Conservation (phyloP, 2,888 invertebrate genomes). For the Ectemnius lituratus region DNA sequence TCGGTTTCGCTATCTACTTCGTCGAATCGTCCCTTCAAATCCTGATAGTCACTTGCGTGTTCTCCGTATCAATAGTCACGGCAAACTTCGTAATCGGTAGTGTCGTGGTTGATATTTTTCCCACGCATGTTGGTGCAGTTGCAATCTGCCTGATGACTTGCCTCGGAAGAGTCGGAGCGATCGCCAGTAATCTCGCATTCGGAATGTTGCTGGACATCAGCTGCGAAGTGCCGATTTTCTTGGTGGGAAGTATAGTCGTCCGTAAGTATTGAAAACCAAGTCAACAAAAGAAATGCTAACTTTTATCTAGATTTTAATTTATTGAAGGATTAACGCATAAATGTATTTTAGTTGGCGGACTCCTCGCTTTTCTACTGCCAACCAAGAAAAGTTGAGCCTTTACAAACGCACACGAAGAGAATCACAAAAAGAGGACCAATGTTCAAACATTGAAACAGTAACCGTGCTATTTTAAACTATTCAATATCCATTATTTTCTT, state of each 20-base stretch:
- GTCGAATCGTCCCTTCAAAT: slow-evolving; percentile 80
- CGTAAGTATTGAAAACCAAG: slow-evolving; percentile 74
- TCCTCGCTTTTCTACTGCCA: slow-evolving; percentile 41
- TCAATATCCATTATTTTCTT: too few species aligned
- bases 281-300: neutral
- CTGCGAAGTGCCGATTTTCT: slow-evolving; percentile 82
- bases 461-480: too few species aligned
- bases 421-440: too few species aligned
- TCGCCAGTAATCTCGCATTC: slow-evolving; percentile 83
- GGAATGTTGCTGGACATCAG: slow-evolving; percentile 83
- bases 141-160: slow-evolving; percentile 83
- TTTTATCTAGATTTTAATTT: neutral
- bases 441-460: too few species aligned
- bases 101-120: slow-evolving; percentile 76
- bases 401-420: too few species aligned
- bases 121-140: slow-evolving; percentile 80
- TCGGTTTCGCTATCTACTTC: slow-evolving; percentile 82
- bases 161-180: slow-evolving; percentile 84
- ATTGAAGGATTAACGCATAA: neutral
- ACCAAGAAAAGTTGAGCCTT: slow-evolving; percentile 38
- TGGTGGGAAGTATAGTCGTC: slow-evolving; percentile 81
- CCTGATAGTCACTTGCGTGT: slow-evolving; percentile 80
- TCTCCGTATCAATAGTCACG: slow-evolving; percentile 78
- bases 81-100: slow-evolving; percentile 77
- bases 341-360: slow-evolving; percentile 48